A percentile compares a stretch with the other conserved stretches of the same genome.
These are phyloP conservation scores for Trachelus troglodyta DNA, from an alignment of 2,888 invertebrate species.

Conservation along the genomic window DNA sequence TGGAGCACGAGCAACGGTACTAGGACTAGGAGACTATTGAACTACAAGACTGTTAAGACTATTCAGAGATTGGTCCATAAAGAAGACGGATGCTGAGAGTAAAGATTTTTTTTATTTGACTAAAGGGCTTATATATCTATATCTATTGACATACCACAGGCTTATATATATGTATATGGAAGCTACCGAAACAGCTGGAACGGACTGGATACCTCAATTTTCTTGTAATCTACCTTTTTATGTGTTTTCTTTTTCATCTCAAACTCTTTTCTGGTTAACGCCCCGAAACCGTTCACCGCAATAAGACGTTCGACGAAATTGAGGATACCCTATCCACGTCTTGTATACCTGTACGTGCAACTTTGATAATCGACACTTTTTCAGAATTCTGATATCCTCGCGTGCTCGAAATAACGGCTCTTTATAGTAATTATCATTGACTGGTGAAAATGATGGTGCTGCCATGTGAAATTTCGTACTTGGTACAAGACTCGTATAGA, in stretches of 20 bases:
- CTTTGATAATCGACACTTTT: background rate
- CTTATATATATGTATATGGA: background rate
- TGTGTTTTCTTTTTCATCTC: background rate
- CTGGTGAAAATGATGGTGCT: background rate
- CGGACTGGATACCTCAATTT: background rate
- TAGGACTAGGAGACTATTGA: background rate
- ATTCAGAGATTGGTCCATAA: background rate
- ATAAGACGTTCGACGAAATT: background rate
- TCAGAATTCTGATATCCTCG: background rate
- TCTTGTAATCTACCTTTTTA: background rate
- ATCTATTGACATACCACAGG: background rate
- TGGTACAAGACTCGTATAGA: conserved; percentile 29
- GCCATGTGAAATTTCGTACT: background rate
- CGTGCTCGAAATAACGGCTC: background rate
- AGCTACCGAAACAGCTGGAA: background rate
- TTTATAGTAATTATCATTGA: background rate
- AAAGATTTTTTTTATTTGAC: background rate
- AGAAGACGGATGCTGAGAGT: background rate
- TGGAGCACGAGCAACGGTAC: conserved; percentile 62
- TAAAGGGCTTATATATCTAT: background rate
- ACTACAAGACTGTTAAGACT: background rate
- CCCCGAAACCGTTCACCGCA: background rate
- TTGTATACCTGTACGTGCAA: background rate
- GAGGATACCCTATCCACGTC: background rate
- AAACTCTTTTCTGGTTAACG: background rate